These are phyloP conservation scores for Lottia gigantea DNA, from an alignment of 2,888 invertebrate genomes.

Conservation along the genomic window DNA sequence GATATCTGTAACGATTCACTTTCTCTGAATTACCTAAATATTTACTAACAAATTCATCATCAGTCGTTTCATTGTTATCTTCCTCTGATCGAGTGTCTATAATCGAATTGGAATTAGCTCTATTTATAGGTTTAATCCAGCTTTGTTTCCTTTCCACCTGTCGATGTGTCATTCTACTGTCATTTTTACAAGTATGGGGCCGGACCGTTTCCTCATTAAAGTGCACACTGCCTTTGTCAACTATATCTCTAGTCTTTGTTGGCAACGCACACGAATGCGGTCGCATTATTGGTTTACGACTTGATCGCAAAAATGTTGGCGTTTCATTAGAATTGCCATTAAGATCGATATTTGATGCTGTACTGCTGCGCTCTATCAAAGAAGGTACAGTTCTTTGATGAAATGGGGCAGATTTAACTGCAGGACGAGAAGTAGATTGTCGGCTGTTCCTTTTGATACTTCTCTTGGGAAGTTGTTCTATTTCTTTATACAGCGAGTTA, in stretches of 20 bases:
- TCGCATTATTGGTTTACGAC: background rate
- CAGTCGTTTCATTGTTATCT: too few relatives aligned
- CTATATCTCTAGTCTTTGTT: background rate
- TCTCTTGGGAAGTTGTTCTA: slow-evolving; percentile 1
- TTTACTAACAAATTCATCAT: background rate
- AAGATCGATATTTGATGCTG: background rate
- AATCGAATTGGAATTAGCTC: background rate
- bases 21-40: background rate
- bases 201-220: background rate
- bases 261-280: background rate
- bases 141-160: background rate
- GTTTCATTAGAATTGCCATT: background rate
- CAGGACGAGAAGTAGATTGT: background rate
- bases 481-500: slow-evolving; percentile 41
- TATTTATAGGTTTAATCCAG: background rate
- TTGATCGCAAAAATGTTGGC: too few relatives aligned
- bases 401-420: slow-evolving; percentile 12
- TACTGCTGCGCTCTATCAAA: background rate
- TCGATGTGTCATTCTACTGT: background rate
- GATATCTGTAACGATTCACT: background rate
- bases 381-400: background rate
- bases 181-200: background rate
- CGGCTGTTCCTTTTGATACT: background rate
- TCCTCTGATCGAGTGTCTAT: background rate
- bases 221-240: background rate